Evolutionary conservation across 2,888 invertebrate genomes (phyloP), one percentile per base, ranked within the genome.

Genomic region (Hylaea fasciaria): DNA sequence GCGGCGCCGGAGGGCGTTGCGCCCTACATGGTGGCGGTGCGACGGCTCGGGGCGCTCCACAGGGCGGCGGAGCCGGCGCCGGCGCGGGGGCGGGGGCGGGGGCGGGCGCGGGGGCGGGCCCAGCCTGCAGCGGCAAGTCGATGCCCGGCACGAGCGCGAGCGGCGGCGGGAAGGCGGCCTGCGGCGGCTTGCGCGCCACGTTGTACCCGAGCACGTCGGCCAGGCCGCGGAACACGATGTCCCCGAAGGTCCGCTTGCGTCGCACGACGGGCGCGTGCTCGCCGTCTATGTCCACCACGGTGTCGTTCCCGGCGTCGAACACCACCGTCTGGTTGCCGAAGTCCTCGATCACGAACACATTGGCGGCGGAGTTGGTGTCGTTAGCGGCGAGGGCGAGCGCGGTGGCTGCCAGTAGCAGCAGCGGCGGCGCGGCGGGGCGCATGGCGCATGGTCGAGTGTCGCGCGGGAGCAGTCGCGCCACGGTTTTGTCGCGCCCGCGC

Each of bases 201-300:
- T 72, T 83, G 72, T 92, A 93, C 1, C 93, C 93, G 14, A 93
- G 80, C 60, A 87, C 92, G 64, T 92, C 92, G 9, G 93, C 93
- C n/a, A 93, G 73, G 0, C 93, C 93, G 57, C 91, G 78, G 70
- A 93, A 93, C 74, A 93, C 91, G 64, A 92, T 80, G 55, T 93
- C 91, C 8, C 93, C 92, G 70, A 93, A 92, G 0, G 92, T 93
- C 54, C 93, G 76, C 72, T 93, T 93, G 80, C 86, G 87, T n/a
- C 93, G 78, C 48, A 92, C 89, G 32, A 92, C 76, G 10, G 89
- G 85, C 47, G 84, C 88, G 57, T 84, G 83, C 11, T 84, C 82
- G 2, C 77, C 82, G 52, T 85, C 83, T 47, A 73, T 64, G 22
- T 77, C 74, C 44, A 77, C 57, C 44, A 74, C 74, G 58, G 79